Evolutionary conservation across 2,113 vertebrate genomes (phyloP).

Genomic region (Lepidiolamprologus cunningtoni): DNA sequence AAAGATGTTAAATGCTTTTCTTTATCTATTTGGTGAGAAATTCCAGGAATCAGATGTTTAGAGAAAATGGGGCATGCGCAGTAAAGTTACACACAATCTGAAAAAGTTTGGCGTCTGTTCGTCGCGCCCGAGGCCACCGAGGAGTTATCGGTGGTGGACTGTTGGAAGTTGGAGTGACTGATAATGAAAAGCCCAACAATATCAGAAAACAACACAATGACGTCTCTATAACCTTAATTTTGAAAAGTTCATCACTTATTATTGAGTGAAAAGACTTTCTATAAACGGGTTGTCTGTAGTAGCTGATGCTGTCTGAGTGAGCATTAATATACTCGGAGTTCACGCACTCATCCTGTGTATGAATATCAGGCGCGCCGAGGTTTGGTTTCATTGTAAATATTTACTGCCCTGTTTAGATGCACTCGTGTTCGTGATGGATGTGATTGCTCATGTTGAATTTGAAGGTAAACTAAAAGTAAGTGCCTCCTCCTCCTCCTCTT

Average conservation of each 20-base stretch:
- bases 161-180: neutral
- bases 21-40: neutral
- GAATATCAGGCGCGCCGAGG: neutral
- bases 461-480: slow-evolving; percentile 39
- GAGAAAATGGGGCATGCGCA: neutral
- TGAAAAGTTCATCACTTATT: neutral
- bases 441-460: slow-evolving; percentile 19
- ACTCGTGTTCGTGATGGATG: slow-evolving; percentile 10
- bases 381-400: slow-evolving; percentile 23
- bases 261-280: neutral
- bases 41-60: neutral
- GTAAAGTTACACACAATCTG: neutral
- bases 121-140: neutral
- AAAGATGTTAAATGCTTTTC: neutral
- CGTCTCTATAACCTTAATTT: too few relatives aligned
- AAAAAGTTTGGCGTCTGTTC: neutral
- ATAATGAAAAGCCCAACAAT: neutral
- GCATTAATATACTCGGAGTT: neutral
- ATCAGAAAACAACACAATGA: neutral
- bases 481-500: neutral
- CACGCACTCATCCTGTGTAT: neutral
- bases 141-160: neutral
- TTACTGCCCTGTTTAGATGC: slow-evolving; percentile 27
- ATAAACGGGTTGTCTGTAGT: too few relatives aligned
- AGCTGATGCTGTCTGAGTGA: neutral